phyloP scores from a whole-genome alignment of 2,113 vertebrate species.

The Varanus salvator region DNA sequence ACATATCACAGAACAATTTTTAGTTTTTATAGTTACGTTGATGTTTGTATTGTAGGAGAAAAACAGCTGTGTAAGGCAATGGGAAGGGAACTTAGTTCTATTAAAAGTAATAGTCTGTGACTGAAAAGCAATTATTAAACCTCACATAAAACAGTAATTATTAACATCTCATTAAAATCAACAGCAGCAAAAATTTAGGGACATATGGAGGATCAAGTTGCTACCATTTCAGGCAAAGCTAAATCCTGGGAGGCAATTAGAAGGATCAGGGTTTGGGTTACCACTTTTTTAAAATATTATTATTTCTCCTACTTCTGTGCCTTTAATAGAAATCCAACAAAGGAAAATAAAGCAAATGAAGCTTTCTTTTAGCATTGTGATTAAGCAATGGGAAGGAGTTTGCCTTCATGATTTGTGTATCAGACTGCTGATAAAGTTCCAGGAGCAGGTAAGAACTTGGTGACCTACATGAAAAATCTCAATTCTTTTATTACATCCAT shows the following conservation, averaged over 20 bases:
- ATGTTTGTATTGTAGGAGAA: neutral
- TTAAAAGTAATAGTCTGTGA: neutral
- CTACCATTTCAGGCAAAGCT: neutral
- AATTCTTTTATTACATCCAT: no score
- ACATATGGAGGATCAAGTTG: neutral
- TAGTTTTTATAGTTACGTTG: neutral
- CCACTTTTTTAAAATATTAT: neutral
- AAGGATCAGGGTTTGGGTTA: neutral
- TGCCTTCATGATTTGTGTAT: no score
- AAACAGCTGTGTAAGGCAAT: neutral
- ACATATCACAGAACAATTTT: neutral
- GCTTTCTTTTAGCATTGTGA: no score
- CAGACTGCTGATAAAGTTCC: no score
- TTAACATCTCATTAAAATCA: slow-evolving; percentile 1
- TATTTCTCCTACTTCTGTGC: neutral
- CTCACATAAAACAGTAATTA: neutral
- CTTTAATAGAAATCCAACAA: neutral
- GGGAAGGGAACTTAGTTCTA: neutral
- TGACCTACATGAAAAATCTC: no score
- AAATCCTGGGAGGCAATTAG: neutral
- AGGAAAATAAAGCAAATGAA: no score
- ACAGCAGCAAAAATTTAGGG: neutral
- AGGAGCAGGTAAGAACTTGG: no score
- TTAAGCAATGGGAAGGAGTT: no score
- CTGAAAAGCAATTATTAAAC: slow-evolving; percentile 1